These are phyloP conservation scores for Martes martes DNA, from an alignment of 2,113 vertebrate genomes.

Conservation along the genomic window DNA sequence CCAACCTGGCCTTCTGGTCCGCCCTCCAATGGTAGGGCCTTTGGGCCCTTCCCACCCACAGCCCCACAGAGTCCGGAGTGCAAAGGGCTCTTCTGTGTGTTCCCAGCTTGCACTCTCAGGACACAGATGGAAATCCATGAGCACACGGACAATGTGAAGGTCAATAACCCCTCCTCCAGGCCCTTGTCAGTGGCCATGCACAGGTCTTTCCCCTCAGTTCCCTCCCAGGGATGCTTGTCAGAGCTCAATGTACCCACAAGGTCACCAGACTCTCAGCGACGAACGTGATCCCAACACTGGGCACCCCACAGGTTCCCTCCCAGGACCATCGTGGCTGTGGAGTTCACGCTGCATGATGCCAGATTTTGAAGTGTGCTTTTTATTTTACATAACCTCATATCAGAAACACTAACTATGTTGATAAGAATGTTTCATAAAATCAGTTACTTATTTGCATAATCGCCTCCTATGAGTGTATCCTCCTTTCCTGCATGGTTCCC, in stretches of 20 bases:
- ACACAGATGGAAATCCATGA: neutral
- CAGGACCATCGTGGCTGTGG: neutral
- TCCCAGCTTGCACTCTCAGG: neutral
- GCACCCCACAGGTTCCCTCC: neutral
- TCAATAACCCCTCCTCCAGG: too few species aligned
- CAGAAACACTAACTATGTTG: neutral
- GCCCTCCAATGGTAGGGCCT: neutral
- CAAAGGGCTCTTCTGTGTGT: neutral
- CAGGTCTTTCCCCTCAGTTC: neutral
- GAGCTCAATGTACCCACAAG: neutral
- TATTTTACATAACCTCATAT: neutral
- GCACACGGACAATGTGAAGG: neutral
- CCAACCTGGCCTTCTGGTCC: neutral
- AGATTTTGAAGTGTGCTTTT: neutral
- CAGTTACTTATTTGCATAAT: neutral
- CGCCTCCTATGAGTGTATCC: neutral
- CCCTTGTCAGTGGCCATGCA: too few species aligned
- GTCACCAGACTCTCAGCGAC: neutral
- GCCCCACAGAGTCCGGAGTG: neutral
- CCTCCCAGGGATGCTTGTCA: neutral
- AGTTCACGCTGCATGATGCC: rapidly evolving
- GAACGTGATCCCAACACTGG: too few species aligned
- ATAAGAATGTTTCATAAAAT: neutral
- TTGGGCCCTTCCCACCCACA: neutral
- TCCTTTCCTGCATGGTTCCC: neutral